Conservation (phyloP, 2,797 vertebrate species). For the Phataginus tetradactyla region DNA sequence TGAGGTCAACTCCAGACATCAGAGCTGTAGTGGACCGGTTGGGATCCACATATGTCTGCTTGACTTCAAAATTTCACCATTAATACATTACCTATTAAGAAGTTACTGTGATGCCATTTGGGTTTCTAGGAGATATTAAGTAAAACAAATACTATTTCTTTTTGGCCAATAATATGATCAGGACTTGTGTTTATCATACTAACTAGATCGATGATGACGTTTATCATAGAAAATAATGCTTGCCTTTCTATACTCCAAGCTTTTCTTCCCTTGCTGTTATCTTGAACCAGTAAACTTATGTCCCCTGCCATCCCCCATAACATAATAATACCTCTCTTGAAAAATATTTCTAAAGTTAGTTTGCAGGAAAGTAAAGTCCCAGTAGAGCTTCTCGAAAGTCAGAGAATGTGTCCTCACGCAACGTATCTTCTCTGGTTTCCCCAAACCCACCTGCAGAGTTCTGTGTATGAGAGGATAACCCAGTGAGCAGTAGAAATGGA, state of each 20-base stretch:
- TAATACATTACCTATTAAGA: not conserved
- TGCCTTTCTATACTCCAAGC: not conserved
- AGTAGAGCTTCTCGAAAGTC: not conserved
- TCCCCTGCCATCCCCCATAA: rapidly evolving
- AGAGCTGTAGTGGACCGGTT: too few relatives aligned
- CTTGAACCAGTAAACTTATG: not conserved
- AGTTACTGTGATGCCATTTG: not conserved
- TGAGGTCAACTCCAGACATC: not conserved
- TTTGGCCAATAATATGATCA: not conserved
- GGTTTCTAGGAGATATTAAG: not conserved
- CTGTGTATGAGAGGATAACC: not conserved
- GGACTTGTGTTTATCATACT: not conserved
- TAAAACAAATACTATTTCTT: not conserved
- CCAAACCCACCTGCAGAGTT: not conserved
- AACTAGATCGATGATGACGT: not conserved
- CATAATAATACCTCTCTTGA: not conserved
- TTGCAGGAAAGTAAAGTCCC: not conserved
- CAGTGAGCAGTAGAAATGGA: not conserved
- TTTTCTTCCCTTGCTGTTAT: not conserved
- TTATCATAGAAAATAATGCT: not conserved
- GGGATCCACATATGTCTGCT: not conserved
- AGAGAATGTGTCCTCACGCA: not conserved
- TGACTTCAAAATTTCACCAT: not conserved
- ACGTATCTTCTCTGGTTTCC: not conserved
- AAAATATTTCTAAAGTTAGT: not conserved